Conservation (phyloP, 2,888 invertebrate species). For the Cosmorhoe ocellata region DNA sequence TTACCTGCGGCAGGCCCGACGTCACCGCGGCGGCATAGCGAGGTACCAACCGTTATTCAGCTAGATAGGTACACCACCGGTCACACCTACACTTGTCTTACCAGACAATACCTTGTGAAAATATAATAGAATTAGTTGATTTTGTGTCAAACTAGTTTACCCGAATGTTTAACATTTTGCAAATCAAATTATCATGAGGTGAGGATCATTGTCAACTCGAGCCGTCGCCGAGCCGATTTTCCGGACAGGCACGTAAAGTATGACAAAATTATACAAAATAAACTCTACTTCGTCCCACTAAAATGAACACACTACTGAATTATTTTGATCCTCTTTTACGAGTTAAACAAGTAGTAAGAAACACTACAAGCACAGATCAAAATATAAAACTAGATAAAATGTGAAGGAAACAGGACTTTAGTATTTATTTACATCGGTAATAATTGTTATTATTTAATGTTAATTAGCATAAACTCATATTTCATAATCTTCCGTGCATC, state of each 20-base stretch:
- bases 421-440: slow-evolving; percentile 34
- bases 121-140: slow-evolving; percentile 81
- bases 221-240: slow-evolving; percentile 62
- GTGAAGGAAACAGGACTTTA: slow-evolving; percentile 69
- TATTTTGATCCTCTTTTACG: slow-evolving; percentile 61
- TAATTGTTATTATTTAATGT: slow-evolving; percentile 36
- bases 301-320: slow-evolving; percentile 22
- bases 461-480: slow-evolving; percentile 65
- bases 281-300: slow-evolving; percentile 49
- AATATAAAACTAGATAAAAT: slow-evolving; percentile 48
- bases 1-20: slow-evolving; percentile 70
- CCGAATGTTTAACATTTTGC: slow-evolving; percentile 54
- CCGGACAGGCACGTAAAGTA: slow-evolving; percentile 61
- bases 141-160: slow-evolving; percentile 74
- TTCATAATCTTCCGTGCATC: slow-evolving; percentile 62
- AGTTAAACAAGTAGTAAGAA: slow-evolving; percentile 50
- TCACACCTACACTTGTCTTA: slow-evolving; percentile 81
- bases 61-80: slow-evolving; percentile 67
- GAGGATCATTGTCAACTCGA: slow-evolving; percentile 71
- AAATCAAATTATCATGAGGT: slow-evolving; percentile 61
- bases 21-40: slow-evolving; percentile 67
- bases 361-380: slow-evolving; percentile 69
- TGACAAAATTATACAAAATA: slow-evolving; percentile 59
- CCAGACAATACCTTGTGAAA: slow-evolving; percentile 82
- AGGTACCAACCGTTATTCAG: slow-evolving; percentile 75